Conservation (phyloP, 2,113 vertebrate genomes). For the Stegostoma tigrinum region DNA sequence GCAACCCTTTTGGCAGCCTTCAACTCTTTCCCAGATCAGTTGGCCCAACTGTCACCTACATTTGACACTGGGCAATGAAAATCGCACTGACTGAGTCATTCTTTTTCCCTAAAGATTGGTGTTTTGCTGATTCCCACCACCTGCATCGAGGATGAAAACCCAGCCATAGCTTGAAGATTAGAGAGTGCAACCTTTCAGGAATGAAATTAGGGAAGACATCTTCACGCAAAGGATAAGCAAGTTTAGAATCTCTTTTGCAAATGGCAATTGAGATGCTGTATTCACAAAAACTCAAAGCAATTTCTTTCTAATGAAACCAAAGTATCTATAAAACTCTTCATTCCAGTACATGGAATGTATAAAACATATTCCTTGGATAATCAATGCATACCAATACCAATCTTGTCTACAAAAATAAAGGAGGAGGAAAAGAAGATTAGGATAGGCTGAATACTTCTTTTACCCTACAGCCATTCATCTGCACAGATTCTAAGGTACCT, state of each 20-base stretch:
- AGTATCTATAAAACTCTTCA: background rate
- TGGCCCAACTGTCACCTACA: no score
- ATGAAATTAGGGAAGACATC: background rate
- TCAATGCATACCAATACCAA: background rate
- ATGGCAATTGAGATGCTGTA: background rate
- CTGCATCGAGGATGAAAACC: no score
- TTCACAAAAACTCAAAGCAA: background rate
- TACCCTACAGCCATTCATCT: constrained; percentile 4
- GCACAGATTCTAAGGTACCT: background rate
- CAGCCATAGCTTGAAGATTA: no score
- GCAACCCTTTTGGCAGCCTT: no score
- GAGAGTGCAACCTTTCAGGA: background rate
- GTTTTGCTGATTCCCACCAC: no score
- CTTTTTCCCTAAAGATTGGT: no score
- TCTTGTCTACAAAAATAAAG: background rate
- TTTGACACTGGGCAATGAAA: no score
- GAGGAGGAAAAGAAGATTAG: background rate
- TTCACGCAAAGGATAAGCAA: background rate
- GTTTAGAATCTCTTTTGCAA: background rate
- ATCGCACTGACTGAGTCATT: no score
- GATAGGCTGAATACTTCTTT: background rate
- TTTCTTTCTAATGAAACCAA: background rate
- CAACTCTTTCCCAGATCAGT: no score
- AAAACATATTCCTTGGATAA: background rate
- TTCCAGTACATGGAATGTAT: background rate